A percentile compares a stretch with the other conserved stretches of the same genome.
These are phyloP conservation scores for Aphidius gifuensis DNA, from an alignment of 1,140 invertebrate genomes.

Conservation along the genomic window DNA sequence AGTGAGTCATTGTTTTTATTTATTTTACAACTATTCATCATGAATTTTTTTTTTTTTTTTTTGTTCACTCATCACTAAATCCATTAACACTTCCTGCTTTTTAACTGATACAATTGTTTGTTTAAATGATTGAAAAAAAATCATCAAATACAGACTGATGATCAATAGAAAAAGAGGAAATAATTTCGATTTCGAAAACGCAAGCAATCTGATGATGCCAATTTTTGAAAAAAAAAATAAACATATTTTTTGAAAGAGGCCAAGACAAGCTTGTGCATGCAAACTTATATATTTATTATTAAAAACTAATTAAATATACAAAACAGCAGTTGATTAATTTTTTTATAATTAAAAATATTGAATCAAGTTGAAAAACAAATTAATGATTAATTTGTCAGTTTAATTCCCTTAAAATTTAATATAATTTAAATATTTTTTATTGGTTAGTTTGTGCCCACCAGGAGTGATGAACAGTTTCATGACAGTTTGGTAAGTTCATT, in stretches of 20 bases:
- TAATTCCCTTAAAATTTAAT: conserved; percentile 8
- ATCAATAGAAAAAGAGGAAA: too few species aligned
- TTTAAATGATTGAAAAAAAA: too few species aligned
- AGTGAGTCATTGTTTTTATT: conserved; percentile 67
- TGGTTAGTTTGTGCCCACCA: conserved; percentile 75
- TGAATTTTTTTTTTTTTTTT: neutral
- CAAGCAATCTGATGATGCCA: too few species aligned
- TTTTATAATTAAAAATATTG: conserved; percentile 17
- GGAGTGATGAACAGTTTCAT: conserved; percentile 86
- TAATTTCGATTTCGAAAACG: too few species aligned
- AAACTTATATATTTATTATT: too few species aligned
- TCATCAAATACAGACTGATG: too few species aligned
- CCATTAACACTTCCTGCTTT: too few species aligned
- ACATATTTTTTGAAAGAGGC: neutral
- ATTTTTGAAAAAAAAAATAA: too few species aligned
- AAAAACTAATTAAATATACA: too few species aligned
- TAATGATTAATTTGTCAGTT: conserved; percentile 14
- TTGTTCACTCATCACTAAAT: too few species aligned
- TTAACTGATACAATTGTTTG: too few species aligned
- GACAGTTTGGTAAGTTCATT: conserved; percentile 78
- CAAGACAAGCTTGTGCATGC: conserved; percentile 55
- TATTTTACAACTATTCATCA: neutral
- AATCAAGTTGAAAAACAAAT: neutral
- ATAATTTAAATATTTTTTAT: conserved; percentile 53
- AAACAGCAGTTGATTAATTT: conserved; percentile 14